Evolutionary conservation across 2,888 invertebrate species (phyloP).

Genomic region (Arrhopalites spinosus): DNA sequence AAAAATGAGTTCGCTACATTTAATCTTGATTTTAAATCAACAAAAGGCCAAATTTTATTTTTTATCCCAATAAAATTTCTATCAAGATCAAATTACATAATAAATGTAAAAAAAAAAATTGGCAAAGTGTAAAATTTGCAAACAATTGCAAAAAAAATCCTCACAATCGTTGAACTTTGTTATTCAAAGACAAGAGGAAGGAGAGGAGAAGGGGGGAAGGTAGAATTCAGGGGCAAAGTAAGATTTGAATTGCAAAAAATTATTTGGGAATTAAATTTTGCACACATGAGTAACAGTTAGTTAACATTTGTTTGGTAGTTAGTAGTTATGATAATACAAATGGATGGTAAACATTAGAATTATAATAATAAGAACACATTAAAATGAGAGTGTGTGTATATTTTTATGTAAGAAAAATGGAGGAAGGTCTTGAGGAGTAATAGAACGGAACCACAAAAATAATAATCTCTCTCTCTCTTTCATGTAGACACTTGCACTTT

Average conservation of each 20-base stretch:
- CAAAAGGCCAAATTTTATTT: no score
- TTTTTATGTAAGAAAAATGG: not conserved
- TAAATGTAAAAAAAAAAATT: no score
- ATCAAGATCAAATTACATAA: no score
- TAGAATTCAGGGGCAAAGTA: conserved; percentile 25
- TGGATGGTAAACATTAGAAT: not conserved
- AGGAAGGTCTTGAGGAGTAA: conserved; percentile 15
- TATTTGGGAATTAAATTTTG: no score
- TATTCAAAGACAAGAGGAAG: not conserved
- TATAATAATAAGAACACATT: not conserved
- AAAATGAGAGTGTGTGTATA: not conserved
- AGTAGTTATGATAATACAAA: conserved; percentile 2
- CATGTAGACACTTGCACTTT: conserved; percentile 8
- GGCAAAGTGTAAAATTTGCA: no score
- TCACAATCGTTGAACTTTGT: no score
- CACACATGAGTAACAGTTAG: no score
- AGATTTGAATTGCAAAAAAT: not conserved
- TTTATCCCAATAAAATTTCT: no score
- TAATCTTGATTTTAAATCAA: no score
- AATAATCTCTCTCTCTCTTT: not conserved
- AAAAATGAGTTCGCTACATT: no score
- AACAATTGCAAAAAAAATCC: no score
- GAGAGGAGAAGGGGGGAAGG: not conserved
- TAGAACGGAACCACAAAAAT: conserved; percentile 27
- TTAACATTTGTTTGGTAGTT: no score